A percentile compares a stretch with the other conserved stretches of the same genome.
These are phyloP conservation scores for Villa cingulata DNA, from an alignment of 2,888 invertebrate species.

Conservation along the genomic window DNA sequence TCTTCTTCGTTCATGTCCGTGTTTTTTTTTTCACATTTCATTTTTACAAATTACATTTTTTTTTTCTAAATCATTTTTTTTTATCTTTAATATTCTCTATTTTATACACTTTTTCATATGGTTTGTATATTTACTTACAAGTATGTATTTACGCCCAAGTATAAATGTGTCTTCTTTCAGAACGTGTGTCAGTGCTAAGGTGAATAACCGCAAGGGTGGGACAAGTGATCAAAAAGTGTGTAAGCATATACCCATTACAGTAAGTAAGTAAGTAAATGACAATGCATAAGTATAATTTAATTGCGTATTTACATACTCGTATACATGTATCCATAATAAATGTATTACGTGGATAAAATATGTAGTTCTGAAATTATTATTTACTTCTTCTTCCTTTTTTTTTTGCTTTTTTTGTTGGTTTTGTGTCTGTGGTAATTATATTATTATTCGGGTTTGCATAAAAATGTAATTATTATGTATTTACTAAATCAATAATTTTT, in stretches of 20 bases:
- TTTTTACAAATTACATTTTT: not conserved
- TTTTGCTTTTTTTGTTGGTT: not conserved
- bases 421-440: not conserved
- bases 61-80: too few relatives aligned
- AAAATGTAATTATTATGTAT: too few relatives aligned
- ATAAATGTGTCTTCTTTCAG: too few relatives aligned
- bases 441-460: not conserved
- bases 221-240: not conserved
- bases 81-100: too few relatives aligned
- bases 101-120: not conserved
- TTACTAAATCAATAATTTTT: too few relatives aligned
- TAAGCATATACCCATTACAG: too few relatives aligned
- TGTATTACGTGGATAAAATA: too few relatives aligned
- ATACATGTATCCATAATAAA: too few relatives aligned
- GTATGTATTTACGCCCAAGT: too few relatives aligned
- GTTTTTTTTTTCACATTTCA: not conserved
- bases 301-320: slow-evolving; percentile 6
- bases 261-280: not conserved
- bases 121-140: too few relatives aligned
- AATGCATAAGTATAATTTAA: slow-evolving; percentile 1
- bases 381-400: too few relatives aligned
- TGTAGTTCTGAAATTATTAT: too few relatives aligned
- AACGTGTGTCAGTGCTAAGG: not conserved
- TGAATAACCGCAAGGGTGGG: slow-evolving; percentile 5
- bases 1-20: not conserved